A percentile compares a stretch with the other conserved stretches of the same genome.
Evolutionary conservation across 53 echinoderm and acorn worm genomes (phyloP).

Genomic region (Zoroaster sp.): DNA sequence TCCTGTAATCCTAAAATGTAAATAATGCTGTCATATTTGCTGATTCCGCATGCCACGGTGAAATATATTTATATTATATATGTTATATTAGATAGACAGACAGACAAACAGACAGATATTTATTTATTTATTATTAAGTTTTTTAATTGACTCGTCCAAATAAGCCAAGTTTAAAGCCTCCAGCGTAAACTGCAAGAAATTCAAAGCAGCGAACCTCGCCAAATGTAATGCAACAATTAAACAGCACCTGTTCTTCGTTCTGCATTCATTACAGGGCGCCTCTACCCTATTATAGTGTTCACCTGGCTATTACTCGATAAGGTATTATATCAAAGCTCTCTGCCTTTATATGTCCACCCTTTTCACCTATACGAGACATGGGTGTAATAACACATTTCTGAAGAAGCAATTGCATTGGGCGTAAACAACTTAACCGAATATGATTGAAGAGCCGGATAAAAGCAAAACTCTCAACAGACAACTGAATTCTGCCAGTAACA

Average conservation of each 20-base stretch:
- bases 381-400: neutral
- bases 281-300: neutral
- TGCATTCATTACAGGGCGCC: neutral
- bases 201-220: neutral
- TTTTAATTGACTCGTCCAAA: neutral
- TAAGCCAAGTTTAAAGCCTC: neutral
- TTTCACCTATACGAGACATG: neutral
- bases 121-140: no score
- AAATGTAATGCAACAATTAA: neutral
- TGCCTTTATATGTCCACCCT: neutral
- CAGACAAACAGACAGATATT: no score
- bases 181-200: neutral
- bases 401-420: neutral
- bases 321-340: slow-evolving; percentile 19
- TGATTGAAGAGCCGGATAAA: neutral
- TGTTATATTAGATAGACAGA: no score
- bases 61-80: no score
- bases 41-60: no score
- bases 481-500: no score
- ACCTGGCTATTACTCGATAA: neutral
- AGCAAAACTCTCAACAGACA: slow-evolving; percentile 1
- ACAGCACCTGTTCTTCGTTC: slow-evolving; percentile 27
- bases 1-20: no score
- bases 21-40: no score
- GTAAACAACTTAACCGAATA: neutral